Conservation (phyloP, 1,140 invertebrate genomes). For the Zaprionus camerounensis region DNA sequence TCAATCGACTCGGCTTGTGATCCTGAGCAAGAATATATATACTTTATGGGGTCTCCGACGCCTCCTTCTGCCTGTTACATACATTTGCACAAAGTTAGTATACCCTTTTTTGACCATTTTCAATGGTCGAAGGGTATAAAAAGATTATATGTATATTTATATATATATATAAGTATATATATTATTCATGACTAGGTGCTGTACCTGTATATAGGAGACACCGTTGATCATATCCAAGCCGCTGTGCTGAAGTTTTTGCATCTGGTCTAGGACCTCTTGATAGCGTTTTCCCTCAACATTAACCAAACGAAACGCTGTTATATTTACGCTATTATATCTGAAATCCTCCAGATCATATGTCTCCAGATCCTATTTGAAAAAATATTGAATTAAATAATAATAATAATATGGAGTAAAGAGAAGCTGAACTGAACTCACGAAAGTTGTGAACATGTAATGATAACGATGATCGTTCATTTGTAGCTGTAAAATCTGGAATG, state of each 20-base stretch:
- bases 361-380: conserved; percentile 89
- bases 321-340: conserved; percentile 96
- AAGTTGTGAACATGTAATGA: conserved; percentile 97
- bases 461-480: conserved; percentile 97
- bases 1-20: no score
- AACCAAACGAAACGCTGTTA: conserved; percentile 95
- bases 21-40: no score
- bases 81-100: no score
- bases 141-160: no score
- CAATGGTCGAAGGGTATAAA: no score
- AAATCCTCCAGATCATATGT: conserved; percentile 97
- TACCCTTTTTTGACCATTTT: no score
- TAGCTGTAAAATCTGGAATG: conserved; percentile 84
- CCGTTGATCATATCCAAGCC: conserved; percentile 70
- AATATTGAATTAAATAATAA: not conserved
- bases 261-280: conserved; percentile 90
- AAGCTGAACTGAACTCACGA: conserved; percentile 84
- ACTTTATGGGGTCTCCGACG: no score
- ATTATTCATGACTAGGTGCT: not conserved
- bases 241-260: conserved; percentile 92
- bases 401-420: not conserved
- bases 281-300: conserved; percentile 92
- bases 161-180: no score
- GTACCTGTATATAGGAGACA: conserved; percentile 70
- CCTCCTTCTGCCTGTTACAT: no score